phyloP scores from a whole-genome alignment of 2,113 vertebrate species.

The Cinclus mexicanus region DNA sequence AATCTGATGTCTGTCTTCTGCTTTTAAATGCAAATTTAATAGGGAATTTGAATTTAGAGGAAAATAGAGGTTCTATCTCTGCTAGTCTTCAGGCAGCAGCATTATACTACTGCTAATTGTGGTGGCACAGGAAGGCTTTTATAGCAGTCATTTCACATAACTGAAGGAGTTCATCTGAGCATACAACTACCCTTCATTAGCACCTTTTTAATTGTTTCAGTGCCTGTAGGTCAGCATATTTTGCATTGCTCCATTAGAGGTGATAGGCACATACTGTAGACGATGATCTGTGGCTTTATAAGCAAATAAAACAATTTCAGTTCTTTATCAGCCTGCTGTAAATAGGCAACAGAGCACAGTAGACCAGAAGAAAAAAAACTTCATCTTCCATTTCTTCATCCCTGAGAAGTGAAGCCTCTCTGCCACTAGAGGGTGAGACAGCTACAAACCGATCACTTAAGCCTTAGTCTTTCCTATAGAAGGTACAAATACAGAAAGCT shows the following conservation, averaged over 20 bases:
- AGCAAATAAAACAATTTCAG: not conserved
- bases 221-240: not conserved
- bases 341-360: not conserved
- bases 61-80: not conserved
- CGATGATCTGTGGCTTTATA: not conserved
- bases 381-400: not conserved
- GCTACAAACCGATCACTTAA: conserved; percentile 13
- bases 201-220: not conserved
- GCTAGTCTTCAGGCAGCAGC: not conserved
- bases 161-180: not conserved
- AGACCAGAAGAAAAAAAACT: not conserved
- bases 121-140: not conserved
- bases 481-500: not conserved
- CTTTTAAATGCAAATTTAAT: not conserved
- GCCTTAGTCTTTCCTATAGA: not conserved
- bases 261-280: not conserved
- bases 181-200: not conserved
- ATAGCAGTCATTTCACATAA: not conserved
- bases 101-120: not conserved
- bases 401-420: conserved; percentile 38
- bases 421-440: conserved; percentile 67
- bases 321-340: not conserved
- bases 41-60: not conserved
- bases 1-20: not conserved
- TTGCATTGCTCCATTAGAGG: not conserved